These are phyloP conservation scores for Enteromius unitaeniatus DNA, from an alignment of 2,797 vertebrate genomes.

Conservation along the genomic window DNA sequence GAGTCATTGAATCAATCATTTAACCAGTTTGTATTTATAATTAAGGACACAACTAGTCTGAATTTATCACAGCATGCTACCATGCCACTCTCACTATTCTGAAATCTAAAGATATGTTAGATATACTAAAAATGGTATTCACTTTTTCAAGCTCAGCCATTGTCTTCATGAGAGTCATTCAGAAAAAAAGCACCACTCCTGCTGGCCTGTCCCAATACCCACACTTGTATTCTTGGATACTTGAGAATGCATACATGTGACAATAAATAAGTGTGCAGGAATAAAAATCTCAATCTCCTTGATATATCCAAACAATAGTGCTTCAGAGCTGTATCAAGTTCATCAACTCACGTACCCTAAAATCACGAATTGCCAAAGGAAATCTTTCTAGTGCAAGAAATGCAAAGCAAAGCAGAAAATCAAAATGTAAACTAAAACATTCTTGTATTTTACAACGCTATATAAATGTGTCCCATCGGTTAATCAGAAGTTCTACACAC, in stretches of 20 bases:
- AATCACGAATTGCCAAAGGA: not conserved
- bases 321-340: not conserved
- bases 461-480: not conserved
- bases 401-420: not conserved
- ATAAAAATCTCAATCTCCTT: not conserved
- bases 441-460: not conserved
- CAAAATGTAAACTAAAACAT: not conserved
- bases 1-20: not conserved
- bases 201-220: not conserved
- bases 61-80: not conserved
- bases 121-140: not conserved
- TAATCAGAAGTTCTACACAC: not conserved
- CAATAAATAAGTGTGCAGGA: not conserved
- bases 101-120: not conserved
- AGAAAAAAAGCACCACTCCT: not conserved
- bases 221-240: not conserved
- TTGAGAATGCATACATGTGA: not conserved
- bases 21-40: not conserved
- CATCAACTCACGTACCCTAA: not conserved
- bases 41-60: not conserved
- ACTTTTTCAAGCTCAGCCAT: not conserved
- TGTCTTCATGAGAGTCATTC: not conserved
- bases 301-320: not conserved
- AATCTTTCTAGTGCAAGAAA: not conserved
- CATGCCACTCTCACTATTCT: not conserved